phyloP scores from a whole-genome alignment of 2,797 vertebrate genomes.

The Acrossocheilus wenchowensis region DNA sequence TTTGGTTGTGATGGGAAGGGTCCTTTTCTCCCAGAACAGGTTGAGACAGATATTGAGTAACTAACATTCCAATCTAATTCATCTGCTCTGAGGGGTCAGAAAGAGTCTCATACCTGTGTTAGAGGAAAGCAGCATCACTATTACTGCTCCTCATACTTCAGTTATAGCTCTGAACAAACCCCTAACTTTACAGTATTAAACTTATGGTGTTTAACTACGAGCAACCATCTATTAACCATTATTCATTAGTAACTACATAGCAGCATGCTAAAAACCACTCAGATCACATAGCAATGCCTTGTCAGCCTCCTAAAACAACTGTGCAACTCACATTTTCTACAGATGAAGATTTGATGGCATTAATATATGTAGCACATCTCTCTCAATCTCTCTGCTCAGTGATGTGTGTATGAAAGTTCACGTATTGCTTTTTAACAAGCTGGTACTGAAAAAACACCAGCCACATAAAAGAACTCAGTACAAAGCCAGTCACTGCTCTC shows the following conservation, averaged over 20 bases:
- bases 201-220: not conserved
- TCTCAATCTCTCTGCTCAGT: slow-evolving; percentile 25
- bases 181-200: not conserved
- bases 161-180: not conserved
- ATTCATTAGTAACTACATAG: not conserved
- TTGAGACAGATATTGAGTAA: slow-evolving; percentile 73
- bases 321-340: not conserved
- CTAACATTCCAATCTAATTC: slow-evolving; percentile 74
- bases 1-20: slow-evolving; percentile 34
- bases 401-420: slow-evolving; percentile 21
- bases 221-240: not conserved
- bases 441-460: slow-evolving; percentile 50
- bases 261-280: not conserved
- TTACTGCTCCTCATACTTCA: not conserved
- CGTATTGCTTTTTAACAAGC: slow-evolving; percentile 52
- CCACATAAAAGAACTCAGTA: slow-evolving; percentile 54
- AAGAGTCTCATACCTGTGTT: slow-evolving; percentile 37
- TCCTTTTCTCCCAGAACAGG: slow-evolving; percentile 65
- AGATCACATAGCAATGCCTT: not conserved
- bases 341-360: slow-evolving; percentile 10
- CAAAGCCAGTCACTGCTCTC: slow-evolving; percentile 57
- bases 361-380: slow-evolving; percentile 22
- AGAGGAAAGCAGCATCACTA: slow-evolving; percentile 25
- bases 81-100: slow-evolving; percentile 45
- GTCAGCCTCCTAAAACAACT: not conserved